phyloP scores from a whole-genome alignment of 1,140 invertebrate genomes.

The Neomicropteryx cornuta region DNA sequence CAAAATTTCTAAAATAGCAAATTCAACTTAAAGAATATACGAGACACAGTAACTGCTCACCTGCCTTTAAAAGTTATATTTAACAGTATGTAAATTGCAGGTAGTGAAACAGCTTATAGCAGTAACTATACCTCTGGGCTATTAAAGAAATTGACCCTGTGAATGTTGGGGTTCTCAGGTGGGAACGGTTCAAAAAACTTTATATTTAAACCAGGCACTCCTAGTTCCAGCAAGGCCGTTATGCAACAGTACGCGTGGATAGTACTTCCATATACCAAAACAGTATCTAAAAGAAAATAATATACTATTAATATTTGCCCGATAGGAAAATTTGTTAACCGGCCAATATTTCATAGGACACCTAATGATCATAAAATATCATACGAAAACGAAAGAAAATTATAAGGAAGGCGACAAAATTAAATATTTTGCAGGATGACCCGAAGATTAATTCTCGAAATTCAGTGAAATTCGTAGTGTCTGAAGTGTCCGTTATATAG shows the following conservation, averaged over 20 bases:
- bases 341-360: too few relatives aligned
- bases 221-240: conserved; percentile 41
- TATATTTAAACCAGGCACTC: conserved; percentile 36
- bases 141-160: conserved; percentile 31
- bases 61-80: conserved; percentile 16
- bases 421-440: too few relatives aligned
- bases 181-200: conserved; percentile 43
- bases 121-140: conserved; percentile 9
- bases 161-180: conserved; percentile 17
- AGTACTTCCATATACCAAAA: conserved; percentile 50
- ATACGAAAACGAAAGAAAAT: too few relatives aligned
- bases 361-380: too few relatives aligned
- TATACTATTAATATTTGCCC: background rate
- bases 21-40: conserved; percentile 9
- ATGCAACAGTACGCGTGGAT: conserved; percentile 48
- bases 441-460: too few relatives aligned
- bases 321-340: background rate
- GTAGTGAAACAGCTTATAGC: conserved; percentile 14
- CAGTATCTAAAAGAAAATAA: conserved; percentile 19
- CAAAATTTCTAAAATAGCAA: too few relatives aligned
- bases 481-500: too few relatives aligned
- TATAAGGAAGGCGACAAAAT: too few relatives aligned
- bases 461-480: too few relatives aligned
- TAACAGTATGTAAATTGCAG: conserved; percentile 20
- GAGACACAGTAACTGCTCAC: background rate